A percentile compares a stretch with the other conserved stretches of the same genome.
phyloP scores from a whole-genome alignment of 2,888 invertebrate species.

The Clunio marinus region DNA sequence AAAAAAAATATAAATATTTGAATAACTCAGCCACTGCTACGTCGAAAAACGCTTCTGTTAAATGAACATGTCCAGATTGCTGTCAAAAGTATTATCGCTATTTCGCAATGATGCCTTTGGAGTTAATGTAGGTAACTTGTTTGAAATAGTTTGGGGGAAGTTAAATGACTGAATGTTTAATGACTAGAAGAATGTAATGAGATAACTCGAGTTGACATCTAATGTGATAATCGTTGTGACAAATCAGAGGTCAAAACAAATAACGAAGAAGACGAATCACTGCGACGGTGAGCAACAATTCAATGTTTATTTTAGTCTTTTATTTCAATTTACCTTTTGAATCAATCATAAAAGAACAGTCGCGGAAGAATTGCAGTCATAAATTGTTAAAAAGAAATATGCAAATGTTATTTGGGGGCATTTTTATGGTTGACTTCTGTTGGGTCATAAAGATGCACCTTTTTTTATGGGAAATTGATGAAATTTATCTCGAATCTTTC shows the following conservation, averaged over 20 bases:
- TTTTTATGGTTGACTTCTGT: slow-evolving; percentile 32
- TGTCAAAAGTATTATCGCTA: slow-evolving; percentile 29
- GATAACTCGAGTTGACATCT: neutral
- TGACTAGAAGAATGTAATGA: too few species aligned
- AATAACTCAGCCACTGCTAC: slow-evolving; percentile 19
- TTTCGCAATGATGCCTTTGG: slow-evolving; percentile 21
- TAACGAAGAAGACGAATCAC: neutral
- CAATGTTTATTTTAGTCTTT: slow-evolving; percentile 2
- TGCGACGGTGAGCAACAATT: neutral
- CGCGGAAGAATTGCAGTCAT: slow-evolving; percentile 9
- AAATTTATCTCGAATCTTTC: neutral
- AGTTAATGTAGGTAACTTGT: neutral
- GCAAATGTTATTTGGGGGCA: neutral
- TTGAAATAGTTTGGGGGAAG: slow-evolving; percentile 18
- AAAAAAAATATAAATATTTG: neutral
- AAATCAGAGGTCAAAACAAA: slow-evolving; percentile 35
- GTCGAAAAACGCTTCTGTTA: slow-evolving; percentile 36
- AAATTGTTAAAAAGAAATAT: slow-evolving; percentile 9
- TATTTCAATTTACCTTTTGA: neutral
- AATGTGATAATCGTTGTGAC: slow-evolving; percentile 28
- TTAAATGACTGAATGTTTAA: neutral
- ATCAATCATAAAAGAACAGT: slow-evolving; percentile 11
- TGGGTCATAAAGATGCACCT: slow-evolving; percentile 35
- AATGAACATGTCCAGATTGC: slow-evolving; percentile 35
- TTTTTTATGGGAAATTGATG: slow-evolving; percentile 7